Evolutionary conservation across 2,797 vertebrate genomes (phyloP).

Genomic region (Schizopygopsis malacanthus): DNA sequence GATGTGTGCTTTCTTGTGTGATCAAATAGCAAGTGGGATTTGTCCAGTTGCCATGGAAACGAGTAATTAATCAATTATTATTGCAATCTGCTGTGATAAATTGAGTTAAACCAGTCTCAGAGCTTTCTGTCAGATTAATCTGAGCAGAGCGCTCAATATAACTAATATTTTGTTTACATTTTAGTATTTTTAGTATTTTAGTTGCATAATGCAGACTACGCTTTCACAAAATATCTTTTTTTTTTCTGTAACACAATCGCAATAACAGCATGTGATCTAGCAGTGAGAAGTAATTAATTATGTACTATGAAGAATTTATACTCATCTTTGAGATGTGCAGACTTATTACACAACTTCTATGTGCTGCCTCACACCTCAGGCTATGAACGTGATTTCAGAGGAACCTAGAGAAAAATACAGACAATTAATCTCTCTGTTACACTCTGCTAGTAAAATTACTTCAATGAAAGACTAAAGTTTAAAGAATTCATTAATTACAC

Average conservation of each 20-base stretch:
- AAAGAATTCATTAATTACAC: neutral
- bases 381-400: neutral
- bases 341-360: neutral
- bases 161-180: conserved; percentile 24
- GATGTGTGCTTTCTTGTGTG: conserved; percentile 40
- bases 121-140: conserved; percentile 13
- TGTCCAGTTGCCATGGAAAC: conserved; percentile 58
- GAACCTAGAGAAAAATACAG: neutral
- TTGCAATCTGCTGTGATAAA: conserved; percentile 45
- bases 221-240: neutral
- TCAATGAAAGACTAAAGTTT: neutral
- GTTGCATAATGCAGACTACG: neutral
- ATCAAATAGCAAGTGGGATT: conserved; percentile 63
- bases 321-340: neutral
- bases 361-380: neutral
- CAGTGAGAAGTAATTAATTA: neutral
- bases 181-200: too few relatives aligned
- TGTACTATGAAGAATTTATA: neutral
- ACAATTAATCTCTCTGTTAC: neutral
- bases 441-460: neutral
- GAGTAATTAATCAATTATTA: conserved; percentile 62
- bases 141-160: neutral
- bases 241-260: neutral
- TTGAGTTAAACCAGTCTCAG: conserved; percentile 37
- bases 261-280: neutral